Conservation (phyloP, 2,113 vertebrate species). For the Notothenia rossii region DNA sequence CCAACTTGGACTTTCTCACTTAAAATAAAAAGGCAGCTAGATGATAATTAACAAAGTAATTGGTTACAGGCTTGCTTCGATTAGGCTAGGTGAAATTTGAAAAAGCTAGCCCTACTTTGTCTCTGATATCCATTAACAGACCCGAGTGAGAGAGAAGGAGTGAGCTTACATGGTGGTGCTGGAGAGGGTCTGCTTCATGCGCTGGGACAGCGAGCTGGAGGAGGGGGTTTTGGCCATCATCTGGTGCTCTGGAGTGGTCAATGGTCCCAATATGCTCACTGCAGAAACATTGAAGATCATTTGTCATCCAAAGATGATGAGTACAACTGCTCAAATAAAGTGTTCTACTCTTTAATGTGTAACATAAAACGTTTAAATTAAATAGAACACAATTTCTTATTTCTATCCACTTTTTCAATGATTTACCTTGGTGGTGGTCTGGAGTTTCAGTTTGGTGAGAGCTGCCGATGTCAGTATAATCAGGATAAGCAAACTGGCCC, state of each 20-base stretch:
- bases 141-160: background rate
- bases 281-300: background rate
- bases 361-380: background rate
- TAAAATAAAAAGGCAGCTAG: background rate
- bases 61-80: background rate
- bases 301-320: background rate
- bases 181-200: slow-evolving; percentile 89
- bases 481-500: slow-evolving; percentile 87
- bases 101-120: background rate
- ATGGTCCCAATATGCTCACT: slow-evolving; percentile 93
- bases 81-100: background rate
- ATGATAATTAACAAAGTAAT: background rate
- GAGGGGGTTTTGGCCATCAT: slow-evolving; percentile 89
- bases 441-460: slow-evolving; percentile 83
- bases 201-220: slow-evolving; percentile 91
- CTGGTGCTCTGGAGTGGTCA: slow-evolving; percentile 94
- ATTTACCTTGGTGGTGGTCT: slow-evolving; percentile 87
- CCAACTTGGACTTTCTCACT: background rate
- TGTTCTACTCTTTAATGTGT: background rate
- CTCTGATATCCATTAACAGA: background rate
- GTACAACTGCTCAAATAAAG: background rate
- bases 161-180: slow-evolving; percentile 88
- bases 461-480: slow-evolving; percentile 80
- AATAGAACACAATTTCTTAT: background rate
- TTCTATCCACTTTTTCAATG: background rate